Base-by-base conservation (phyloP, 2,888 invertebrate genomes). In the Rhaphigaster nebulosa region DNA sequence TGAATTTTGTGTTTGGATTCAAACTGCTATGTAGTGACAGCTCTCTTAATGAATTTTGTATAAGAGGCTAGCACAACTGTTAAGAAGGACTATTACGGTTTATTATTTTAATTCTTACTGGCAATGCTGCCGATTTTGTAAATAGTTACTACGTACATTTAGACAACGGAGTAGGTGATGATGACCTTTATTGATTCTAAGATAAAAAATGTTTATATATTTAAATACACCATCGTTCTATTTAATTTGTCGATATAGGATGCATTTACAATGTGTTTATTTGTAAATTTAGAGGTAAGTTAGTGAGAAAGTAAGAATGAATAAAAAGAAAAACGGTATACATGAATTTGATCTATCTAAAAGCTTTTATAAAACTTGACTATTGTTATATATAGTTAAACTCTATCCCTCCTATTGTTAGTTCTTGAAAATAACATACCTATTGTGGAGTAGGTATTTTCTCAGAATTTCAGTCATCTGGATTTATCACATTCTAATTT, bases 171-270 rank as follows among this genome's bases (percentile, higher is more conserved):
- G 89, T 89, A 89, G 89, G 89, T 89, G 70, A 89, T 89, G 70
- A 89, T 65, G 50, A 89, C 89, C 89, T 89, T 23, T 89, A 89
- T 50, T 70, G 89, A 89, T 89, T 89, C 65, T 89, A 89, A 89
- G 89, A 38, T 65, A 89, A 54, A 60, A 89, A 90, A 84, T 80
- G 84, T 90, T 84, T 90, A 90, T 90, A 90, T 90, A 90, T 90
- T 90, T 90, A 90, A 90, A 84, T 90, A 90, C 90, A 90, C 90
- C 90, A 90, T 90, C 84, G 90, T 90, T 90, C 76, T 90, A 90
- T 90, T 90, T 90, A 90, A 90, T 90, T 90, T 90, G 90, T 90
- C 90, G 90, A 90, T 90, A 80, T 80, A 90, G 90, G 76, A 41
- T 80, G 90, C 90, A 90, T 90, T 90, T 90, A 90, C 90, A 90